These are phyloP conservation scores for Picus viridis DNA, from an alignment of 2,797 vertebrate species.

Conservation along the genomic window DNA sequence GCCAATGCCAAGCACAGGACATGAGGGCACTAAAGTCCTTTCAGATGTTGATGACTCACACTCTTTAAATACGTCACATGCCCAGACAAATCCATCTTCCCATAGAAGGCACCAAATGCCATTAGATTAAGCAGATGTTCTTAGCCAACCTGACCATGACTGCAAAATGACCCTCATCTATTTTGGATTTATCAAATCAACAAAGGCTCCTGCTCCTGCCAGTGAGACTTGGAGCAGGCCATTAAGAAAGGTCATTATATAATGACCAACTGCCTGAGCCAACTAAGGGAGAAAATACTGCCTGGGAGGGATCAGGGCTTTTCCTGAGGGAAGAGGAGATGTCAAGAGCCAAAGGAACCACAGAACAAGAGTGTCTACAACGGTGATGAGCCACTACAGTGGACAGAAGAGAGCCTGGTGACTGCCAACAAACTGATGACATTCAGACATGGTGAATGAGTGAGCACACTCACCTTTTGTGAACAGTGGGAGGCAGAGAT, in stretches of 20 bases:
- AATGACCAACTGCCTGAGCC: background rate
- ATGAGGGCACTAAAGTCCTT: constrained; percentile 37
- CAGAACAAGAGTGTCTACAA: background rate
- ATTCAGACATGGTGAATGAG: background rate
- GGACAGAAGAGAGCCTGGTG: accelerated
- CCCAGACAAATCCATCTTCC: constrained; percentile 23
- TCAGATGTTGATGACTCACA: constrained; percentile 51
- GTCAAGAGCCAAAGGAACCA: accelerated
- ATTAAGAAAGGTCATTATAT: constrained; percentile 15
- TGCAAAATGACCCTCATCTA: constrained; percentile 28
- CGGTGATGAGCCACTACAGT: background rate
- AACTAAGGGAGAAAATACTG: background rate
- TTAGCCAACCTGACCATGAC: constrained; percentile 36
- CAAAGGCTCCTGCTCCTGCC: constrained; percentile 31
- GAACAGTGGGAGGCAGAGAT: background rate
- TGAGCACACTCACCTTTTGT: background rate
- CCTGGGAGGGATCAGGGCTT: accelerated
- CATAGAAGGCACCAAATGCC: constrained; percentile 53
- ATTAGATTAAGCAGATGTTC: constrained; percentile 42
- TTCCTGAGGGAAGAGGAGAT: background rate
- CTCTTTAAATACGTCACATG: constrained; percentile 52
- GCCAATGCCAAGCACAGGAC: constrained; percentile 1
- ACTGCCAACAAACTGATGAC: background rate
- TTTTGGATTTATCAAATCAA: constrained; percentile 62
- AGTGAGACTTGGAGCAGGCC: background rate